Evolutionary conservation across 2,888 invertebrate genomes (phyloP).

Genomic region (Aplocera efformata): DNA sequence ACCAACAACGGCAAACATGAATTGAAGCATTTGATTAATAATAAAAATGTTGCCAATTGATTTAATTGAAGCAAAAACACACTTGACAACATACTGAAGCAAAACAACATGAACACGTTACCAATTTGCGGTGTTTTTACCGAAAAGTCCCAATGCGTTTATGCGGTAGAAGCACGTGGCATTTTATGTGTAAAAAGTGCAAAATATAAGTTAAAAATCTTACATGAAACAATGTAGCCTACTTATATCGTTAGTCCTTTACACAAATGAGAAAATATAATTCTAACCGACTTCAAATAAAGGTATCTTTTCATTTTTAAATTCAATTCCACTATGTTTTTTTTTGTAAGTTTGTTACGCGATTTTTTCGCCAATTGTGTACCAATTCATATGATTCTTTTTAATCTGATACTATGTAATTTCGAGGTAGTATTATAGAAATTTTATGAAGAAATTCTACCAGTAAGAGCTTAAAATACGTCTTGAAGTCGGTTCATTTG

Average conservation of each 20-base stretch:
- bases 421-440: too few relatives aligned
- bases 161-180: conserved; percentile 51
- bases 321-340: too few relatives aligned
- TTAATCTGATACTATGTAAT: too few relatives aligned
- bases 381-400: too few relatives aligned
- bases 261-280: too few relatives aligned
- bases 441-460: too few relatives aligned
- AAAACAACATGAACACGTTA: conserved; percentile 49
- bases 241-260: conserved; percentile 66
- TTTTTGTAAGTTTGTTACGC: too few relatives aligned
- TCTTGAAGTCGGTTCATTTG: too few relatives aligned
- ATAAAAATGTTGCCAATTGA: conserved; percentile 99
- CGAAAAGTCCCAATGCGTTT: conserved; percentile 55
- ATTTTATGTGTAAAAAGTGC: conserved; percentile 50
- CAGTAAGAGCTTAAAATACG: too few relatives aligned
- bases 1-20: conserved; percentile 99
- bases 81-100: conserved; percentile 98
- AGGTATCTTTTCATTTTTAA: too few relatives aligned
- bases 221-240: conserved; percentile 37
- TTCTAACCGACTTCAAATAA: too few relatives aligned
- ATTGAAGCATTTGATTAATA: conserved; percentile 99
- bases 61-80: conserved; percentile 98
- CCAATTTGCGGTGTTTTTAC: conserved; percentile 49
- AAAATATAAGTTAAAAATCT: conserved; percentile 43
- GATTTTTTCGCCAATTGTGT: too few relatives aligned